phyloP scores from a whole-genome alignment of 2,888 invertebrate genomes.

The Liodrosophila aerea region DNA sequence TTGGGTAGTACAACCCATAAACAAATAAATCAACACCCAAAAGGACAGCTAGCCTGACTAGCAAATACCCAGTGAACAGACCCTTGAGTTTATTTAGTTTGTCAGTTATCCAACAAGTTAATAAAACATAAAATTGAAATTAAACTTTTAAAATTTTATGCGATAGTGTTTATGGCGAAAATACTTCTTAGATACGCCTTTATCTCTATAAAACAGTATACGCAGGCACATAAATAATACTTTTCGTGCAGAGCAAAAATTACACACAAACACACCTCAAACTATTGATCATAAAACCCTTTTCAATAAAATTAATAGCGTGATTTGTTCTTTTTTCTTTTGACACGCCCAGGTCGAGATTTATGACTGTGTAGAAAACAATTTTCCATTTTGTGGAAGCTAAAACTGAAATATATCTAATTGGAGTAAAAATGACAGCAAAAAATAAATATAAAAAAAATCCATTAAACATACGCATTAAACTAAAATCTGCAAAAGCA shows the following conservation, averaged over 20 bases:
- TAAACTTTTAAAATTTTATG: no score
- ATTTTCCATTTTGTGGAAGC: slow-evolving; percentile 39
- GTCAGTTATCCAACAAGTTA: no score
- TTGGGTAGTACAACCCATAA: slow-evolving; percentile 41
- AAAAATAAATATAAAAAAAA: slow-evolving; percentile 8
- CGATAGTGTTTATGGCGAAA: no score
- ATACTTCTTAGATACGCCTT: no score
- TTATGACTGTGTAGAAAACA: slow-evolving; percentile 49
- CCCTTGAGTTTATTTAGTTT: neutral
- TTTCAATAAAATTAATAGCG: slow-evolving; percentile 69
- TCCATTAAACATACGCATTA: slow-evolving; percentile 16
- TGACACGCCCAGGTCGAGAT: slow-evolving; percentile 38
- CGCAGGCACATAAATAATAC: slow-evolving; percentile 42
- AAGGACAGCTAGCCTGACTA: slow-evolving; percentile 3
- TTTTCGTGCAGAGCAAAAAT: slow-evolving; percentile 36
- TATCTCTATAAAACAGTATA: slow-evolving; percentile 3
- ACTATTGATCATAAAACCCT: slow-evolving; percentile 54
- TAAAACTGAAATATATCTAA: slow-evolving; percentile 28
- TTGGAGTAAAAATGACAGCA: slow-evolving; percentile 25
- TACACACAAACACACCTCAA: slow-evolving; percentile 31
- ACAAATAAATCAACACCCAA: slow-evolving; percentile 64
- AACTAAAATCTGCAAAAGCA: slow-evolving; percentile 16
- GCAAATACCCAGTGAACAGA: slow-evolving; percentile 12
- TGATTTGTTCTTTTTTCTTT: slow-evolving; percentile 1
- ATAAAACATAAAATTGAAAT: no score